Evolutionary conservation across 1,140 invertebrate species (phyloP).

Genomic region (Nasonia giraulti): DNA sequence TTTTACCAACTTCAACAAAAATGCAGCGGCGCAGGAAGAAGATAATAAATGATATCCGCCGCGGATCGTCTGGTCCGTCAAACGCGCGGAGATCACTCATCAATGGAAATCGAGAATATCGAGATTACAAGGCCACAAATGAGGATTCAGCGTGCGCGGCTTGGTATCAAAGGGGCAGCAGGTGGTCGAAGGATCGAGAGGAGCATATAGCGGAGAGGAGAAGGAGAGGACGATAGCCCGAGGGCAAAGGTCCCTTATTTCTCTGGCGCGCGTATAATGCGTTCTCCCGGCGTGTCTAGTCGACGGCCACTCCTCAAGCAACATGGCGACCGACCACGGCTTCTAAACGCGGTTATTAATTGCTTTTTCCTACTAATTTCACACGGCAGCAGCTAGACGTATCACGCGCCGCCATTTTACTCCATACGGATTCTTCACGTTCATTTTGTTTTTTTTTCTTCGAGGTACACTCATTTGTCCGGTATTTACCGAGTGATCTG

Average conservation of each 20-base stretch:
- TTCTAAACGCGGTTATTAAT: conserved; percentile 59
- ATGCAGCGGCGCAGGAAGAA: conserved; percentile 14
- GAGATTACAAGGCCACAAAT: conserved; percentile 70
- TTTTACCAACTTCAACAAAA: background rate
- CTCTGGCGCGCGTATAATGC: conserved; percentile 43
- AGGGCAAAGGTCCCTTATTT: conserved; percentile 59
- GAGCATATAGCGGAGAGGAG: conserved; percentile 32
- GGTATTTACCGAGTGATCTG: conserved; percentile 3
- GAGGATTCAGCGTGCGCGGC: conserved; percentile 69
- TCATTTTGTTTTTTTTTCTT: conserved; percentile 47
- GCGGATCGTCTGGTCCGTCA: background rate
- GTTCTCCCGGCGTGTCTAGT: conserved; percentile 30
- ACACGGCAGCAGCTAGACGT: too few species aligned
- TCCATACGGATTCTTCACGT: conserved; percentile 13
- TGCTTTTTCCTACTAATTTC: conserved; percentile 60
- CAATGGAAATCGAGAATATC: conserved; percentile 65
- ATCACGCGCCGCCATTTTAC: too few species aligned
- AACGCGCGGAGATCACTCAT: conserved; percentile 48
- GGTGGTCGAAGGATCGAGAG: conserved; percentile 66
- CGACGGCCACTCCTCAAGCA: conserved; percentile 45
- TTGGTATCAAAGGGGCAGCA: conserved; percentile 73
- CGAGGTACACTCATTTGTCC: conserved; percentile 54
- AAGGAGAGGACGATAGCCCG: conserved; percentile 36
- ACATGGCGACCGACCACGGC: conserved; percentile 51
- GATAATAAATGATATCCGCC: background rate